phyloP scores from a whole-genome alignment of 2,113 vertebrate species.

The Bos javanicus region DNA sequence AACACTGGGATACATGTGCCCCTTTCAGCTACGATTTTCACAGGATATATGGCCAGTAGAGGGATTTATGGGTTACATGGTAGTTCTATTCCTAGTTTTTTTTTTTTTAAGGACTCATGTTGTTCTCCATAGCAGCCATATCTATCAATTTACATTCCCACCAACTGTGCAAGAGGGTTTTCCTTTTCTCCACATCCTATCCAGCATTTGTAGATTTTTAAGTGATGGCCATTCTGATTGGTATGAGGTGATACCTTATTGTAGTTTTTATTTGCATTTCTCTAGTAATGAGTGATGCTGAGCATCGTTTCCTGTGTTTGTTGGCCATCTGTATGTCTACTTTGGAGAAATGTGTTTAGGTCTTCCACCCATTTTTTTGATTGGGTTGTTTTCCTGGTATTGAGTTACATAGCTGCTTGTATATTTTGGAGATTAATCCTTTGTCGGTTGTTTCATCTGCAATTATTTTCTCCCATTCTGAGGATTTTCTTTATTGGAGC shows the following conservation, averaged over 20 bases:
- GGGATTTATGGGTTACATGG: neutral
- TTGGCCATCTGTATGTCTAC: neutral
- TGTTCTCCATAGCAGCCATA: rapidly evolving
- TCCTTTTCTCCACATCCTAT: neutral
- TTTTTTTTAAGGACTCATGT: neutral
- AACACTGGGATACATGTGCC: neutral
- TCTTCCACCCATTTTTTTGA: neutral
- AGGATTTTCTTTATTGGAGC: neutral
- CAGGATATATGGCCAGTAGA: neutral
- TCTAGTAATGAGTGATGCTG: neutral
- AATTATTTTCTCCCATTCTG: neutral
- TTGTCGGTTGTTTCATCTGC: neutral
- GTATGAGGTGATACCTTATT: neutral
- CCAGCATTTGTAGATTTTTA: neutral
- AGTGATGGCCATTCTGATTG: neutral
- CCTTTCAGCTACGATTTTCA: neutral
- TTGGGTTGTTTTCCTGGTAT: neutral
- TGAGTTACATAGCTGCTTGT: neutral
- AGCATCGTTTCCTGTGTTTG: neutral
- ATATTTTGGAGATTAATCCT: neutral
- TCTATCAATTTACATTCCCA: neutral
- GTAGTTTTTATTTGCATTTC: neutral
- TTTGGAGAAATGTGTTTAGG: neutral
- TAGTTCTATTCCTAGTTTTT: neutral
- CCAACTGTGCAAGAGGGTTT: neutral